phyloP scores from a whole-genome alignment of 2,113 vertebrate genomes.

The Mastomys natalensis region DNA sequence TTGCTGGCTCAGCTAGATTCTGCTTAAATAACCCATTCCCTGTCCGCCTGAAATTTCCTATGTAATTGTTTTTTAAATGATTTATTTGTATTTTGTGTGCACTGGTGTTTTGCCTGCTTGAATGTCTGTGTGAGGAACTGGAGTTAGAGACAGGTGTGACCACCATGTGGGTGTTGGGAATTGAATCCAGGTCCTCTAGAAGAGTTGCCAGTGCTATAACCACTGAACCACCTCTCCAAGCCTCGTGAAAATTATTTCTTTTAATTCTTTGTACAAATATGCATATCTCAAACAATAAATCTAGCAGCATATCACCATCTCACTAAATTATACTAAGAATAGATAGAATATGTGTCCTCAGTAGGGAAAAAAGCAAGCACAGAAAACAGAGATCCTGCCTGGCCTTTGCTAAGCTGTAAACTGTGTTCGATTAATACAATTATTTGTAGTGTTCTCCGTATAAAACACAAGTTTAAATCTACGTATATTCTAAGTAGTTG shows the following conservation, averaged over 20 bases:
- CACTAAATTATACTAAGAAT: constrained; percentile 36
- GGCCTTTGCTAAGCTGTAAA: constrained; percentile 17
- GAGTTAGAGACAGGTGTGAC: neutral
- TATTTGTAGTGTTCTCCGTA: neutral
- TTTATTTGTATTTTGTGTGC: neutral
- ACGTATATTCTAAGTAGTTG: neutral
- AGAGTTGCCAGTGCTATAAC: neutral
- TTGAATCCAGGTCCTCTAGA: neutral
- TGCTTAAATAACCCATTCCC: constrained; percentile 26
- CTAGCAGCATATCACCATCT: neutral
- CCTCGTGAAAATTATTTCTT: neutral
- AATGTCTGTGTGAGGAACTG: neutral
- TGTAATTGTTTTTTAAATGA: neutral
- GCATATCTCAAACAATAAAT: constrained; percentile 15
- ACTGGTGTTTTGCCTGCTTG: neutral
- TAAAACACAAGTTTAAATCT: constrained; percentile 32
- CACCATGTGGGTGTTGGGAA: neutral
- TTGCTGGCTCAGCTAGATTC: constrained; percentile 23
- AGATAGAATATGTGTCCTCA: neutral
- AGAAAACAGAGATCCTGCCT: constrained; percentile 34
- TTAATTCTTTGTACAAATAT: constrained; percentile 21
- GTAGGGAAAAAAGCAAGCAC: neutral
- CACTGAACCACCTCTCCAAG: neutral
- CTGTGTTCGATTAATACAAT: neutral
- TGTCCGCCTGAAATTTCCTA: neutral